These are phyloP conservation scores for Drosophila nannoptera DNA, from an alignment of 1,140 invertebrate species.

Conservation along the genomic window DNA sequence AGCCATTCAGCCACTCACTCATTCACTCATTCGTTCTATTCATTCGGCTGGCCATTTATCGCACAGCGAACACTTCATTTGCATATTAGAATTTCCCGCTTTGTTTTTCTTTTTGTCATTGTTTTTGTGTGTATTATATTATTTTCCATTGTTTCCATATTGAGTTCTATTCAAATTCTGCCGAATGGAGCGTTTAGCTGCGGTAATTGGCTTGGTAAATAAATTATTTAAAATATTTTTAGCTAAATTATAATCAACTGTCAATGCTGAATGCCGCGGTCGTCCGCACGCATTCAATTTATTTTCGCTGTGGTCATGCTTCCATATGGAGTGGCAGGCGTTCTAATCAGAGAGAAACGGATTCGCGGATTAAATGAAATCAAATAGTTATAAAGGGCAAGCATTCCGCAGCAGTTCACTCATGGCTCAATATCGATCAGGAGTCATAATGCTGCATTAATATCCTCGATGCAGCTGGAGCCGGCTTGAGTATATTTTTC, in stretches of 20 bases:
- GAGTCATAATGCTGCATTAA: no score
- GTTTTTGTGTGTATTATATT: conserved; percentile 18
- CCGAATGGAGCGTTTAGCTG: conserved; percentile 21
- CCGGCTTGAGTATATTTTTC: background rate
- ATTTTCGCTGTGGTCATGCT: no score
- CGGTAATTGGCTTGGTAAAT: conserved; percentile 12
- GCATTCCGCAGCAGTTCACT: no score
- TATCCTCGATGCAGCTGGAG: no score
- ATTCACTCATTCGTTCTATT: background rate
- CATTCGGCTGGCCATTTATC: conserved; percentile 20
- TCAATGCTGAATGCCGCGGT: no score
- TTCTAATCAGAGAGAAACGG: no score
- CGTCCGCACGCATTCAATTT: no score
- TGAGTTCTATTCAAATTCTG: conserved; percentile 16
- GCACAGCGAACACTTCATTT: conserved; percentile 27
- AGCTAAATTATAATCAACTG: no score
- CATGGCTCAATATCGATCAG: no score
- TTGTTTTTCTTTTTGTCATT: conserved; percentile 11
- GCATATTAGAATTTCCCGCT: conserved; percentile 1
- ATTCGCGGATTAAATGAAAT: no score
- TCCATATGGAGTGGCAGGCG: no score
- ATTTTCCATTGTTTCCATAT: conserved; percentile 21
- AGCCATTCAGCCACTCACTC: conserved; percentile 8
- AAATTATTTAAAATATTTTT: background rate
- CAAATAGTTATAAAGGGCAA: no score